These are phyloP conservation scores for Molossus alvarezi DNA, from an alignment of 2,797 vertebrate genomes.

Conservation along the genomic window DNA sequence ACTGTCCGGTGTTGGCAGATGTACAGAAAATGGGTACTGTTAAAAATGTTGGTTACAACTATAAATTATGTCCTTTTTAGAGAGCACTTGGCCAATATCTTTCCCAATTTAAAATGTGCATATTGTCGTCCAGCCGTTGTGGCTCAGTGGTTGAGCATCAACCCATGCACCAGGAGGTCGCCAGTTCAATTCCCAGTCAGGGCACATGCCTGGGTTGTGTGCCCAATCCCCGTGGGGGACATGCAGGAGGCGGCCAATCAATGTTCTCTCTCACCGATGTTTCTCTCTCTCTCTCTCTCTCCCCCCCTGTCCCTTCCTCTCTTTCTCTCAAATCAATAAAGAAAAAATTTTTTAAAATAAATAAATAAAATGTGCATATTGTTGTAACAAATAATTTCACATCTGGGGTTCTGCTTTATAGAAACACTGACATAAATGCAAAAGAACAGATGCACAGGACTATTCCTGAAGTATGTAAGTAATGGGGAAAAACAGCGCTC, in stretches of 20 bases:
- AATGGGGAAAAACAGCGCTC: not conserved
- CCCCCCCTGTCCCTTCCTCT: too few species aligned
- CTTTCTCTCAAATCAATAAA: too few species aligned
- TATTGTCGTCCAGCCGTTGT: not conserved
- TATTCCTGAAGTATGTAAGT: not conserved
- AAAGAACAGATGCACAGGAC: not conserved
- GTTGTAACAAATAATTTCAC: slow-evolving; percentile 37
- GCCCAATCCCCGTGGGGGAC: too few species aligned
- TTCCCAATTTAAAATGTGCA: slow-evolving; percentile 37
- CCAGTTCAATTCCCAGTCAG: too few species aligned
- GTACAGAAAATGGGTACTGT: not conserved
- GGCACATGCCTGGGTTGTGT: too few species aligned
- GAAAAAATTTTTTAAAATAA: too few species aligned
- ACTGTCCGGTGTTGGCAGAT: not conserved
- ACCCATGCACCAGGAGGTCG: too few species aligned
- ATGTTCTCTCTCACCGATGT: too few species aligned
- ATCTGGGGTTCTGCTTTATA: not conserved
- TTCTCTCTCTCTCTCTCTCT: too few species aligned
- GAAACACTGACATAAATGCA: not conserved
- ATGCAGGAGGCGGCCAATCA: too few species aligned
- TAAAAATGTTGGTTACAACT: slow-evolving; percentile 4
- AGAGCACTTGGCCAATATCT: not conserved
- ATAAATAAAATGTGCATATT: not conserved
- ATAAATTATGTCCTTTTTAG: slow-evolving; percentile 12
- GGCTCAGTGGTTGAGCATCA: too few species aligned